Evolutionary conservation across 1,140 invertebrate genomes (phyloP).

Genomic region (Aphelinus atriplicis): DNA sequence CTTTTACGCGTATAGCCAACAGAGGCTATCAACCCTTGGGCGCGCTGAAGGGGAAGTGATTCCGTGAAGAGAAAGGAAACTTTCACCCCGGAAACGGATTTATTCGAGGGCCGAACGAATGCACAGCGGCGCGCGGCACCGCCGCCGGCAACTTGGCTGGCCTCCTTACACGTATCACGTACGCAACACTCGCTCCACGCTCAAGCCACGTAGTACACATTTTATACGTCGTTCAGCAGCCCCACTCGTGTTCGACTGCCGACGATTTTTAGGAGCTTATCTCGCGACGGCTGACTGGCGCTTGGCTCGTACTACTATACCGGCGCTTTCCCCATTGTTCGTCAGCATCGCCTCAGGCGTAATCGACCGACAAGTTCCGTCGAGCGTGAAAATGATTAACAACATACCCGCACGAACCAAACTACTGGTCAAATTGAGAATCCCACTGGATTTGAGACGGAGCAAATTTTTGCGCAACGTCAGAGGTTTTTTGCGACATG

Average conservation of each 20-base stretch:
- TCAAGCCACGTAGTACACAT: neutral
- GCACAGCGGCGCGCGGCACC: neutral
- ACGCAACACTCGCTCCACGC: neutral
- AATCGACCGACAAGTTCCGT: no score
- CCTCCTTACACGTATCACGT: conserved; percentile 1
- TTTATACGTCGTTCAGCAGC: neutral
- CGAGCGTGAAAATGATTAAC: no score
- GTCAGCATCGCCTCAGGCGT: neutral
- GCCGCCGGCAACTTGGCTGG: neutral
- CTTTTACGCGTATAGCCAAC: no score
- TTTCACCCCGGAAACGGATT: neutral
- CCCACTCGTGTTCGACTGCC: no score
- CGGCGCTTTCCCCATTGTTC: neutral
- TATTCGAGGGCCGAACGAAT: neutral
- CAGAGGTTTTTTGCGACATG: no score
- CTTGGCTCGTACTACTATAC: no score
- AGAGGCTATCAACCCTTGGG: neutral
- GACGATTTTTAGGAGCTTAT: neutral
- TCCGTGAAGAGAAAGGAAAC: neutral
- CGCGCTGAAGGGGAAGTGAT: neutral
- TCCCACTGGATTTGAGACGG: no score
- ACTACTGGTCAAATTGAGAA: no score
- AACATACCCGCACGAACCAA: no score
- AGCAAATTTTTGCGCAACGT: no score
- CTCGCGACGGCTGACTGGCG: neutral